Evolutionary conservation across 2,888 invertebrate genomes (phyloP), one percentile per base, ranked within the genome.

Genomic region (Prenolepis imparis): DNA sequence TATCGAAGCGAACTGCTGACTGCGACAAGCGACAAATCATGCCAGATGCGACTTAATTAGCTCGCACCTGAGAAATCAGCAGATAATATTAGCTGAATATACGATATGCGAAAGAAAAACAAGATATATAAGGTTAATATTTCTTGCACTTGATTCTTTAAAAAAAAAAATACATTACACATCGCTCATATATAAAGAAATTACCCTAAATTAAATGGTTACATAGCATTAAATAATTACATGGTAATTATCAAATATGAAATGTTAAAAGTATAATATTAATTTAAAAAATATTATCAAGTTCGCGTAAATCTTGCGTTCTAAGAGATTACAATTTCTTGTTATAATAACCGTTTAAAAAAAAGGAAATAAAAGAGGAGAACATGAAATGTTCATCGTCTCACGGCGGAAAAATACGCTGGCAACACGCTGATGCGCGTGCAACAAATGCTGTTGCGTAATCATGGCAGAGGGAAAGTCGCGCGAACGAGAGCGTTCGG

Each of bases 361-460:
- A 57, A 55, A 21, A 55, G 11, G 8, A 3, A 18, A 4, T n/a
- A 5, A 39, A n/a, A 44, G 21, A 75, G 66, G 21, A 75, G 44
- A 78, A 67, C 11, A 44, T 57, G 67, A 75, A 82, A 68, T 39
- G 70, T 70, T 73, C 78, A 9, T 81, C 68, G 87, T 73, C n/a
- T n/a, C 66, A 24, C 36, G 59, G 68, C 44, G 39, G 81, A 75
- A 64, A 67, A 84, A 75, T 75, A 80, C 55, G 73, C 70, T 68
- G 48, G 66, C 63, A 52, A 66, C 48, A 57, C 67, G 81, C 83
- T 59, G 70, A 66, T 81, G 75, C 82, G 86, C 88, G 87, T 85
- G 87, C 86, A 85, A 89, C 85, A 86, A 88, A 84, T 87, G 86
- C 67, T n/a, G 52, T 90, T 90, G 90, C 89, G 90, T 90, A 90